Evolutionary conservation across 2,797 vertebrate genomes (phyloP), one percentile per base, ranked within the genome.

Genomic region (Semotilus atromaculatus): DNA sequence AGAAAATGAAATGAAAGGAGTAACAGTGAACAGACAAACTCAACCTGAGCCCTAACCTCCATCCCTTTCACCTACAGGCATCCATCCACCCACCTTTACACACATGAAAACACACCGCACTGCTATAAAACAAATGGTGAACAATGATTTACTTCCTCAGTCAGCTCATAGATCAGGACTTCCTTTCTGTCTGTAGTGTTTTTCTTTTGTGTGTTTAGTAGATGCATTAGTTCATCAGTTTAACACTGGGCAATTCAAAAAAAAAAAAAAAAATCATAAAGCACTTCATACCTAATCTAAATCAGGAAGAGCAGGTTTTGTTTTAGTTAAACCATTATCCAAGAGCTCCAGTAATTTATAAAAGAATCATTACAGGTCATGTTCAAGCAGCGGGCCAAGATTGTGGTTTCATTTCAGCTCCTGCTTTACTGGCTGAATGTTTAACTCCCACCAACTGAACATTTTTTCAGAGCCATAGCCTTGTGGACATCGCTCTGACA

Each of bases 261-360:
- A 31, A 31, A 31, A n/a, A n/a, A n/a, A 38, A 7, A 70, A 18
- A 71, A 71, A 58, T 1, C 48, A 55, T 29, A 72, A 60, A 81
- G 38, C 18, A 60, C 36, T 26, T 55, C 66, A 40, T 7, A 29
- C 7, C n/a, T 10, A 66, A 51, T 81, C 36, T 60, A 16, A 55
- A 26, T 55, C 48, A 55, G 72, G 19, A 19, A 36, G 48, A 36
- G 6, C 73, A 34, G 19, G 72, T 75, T 75, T 75, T 23, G 48
- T 11, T 75, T 73, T 51, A 55, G 51, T 58, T n/a, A 38, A 75
- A 58, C 31, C 51, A 58, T 55, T 53, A 60, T 72, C 53, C 53
- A 31, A 31, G 67, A 81, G 36, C 68, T 72, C n/a, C 18, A 71
- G 67, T 43, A 43, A 13, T 31, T 70, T 71, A 58, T 9, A 45